These are phyloP conservation scores for Myotis pilosus DNA, from an alignment of 2,797 vertebrate species.

Conservation along the genomic window DNA sequence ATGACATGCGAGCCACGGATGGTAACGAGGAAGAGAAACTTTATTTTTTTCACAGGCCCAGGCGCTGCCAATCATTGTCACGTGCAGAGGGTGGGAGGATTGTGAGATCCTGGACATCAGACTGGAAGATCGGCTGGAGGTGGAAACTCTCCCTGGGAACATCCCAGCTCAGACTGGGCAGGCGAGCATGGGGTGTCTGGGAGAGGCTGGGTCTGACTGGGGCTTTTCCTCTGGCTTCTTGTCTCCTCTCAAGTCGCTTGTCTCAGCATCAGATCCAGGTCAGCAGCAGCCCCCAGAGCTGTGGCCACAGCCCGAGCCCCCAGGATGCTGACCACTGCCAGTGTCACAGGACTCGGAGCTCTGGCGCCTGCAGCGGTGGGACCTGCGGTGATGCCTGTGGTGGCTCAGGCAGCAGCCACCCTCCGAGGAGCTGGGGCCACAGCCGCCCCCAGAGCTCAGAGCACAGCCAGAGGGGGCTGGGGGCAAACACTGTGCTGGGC, in stretches of 20 bases:
- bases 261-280: neutral
- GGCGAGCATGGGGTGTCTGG: fast-evolving
- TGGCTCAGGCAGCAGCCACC: conserved; percentile 3
- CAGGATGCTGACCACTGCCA: neutral
- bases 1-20: neutral
- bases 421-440: neutral
- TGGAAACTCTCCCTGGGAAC: neutral
- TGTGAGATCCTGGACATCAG: too few relatives aligned
- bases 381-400: neutral
- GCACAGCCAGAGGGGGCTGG: neutral
- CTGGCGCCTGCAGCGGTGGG: neutral
- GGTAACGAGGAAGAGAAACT: neutral
- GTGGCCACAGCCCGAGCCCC: neutral
- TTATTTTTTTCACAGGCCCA: conserved; percentile 28
- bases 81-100: fast-evolving
- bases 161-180: too few relatives aligned
- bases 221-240: neutral
- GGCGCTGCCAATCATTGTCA: neutral
- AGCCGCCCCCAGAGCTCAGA: neutral
- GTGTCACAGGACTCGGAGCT: neutral
- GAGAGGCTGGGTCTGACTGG: fast-evolving
- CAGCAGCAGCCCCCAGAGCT: conserved; percentile 37
- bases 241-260: fast-evolving
- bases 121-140: neutral
- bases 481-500: conserved; percentile 18